Conservation (phyloP, 2,113 vertebrate genomes). For the Mystacornis crossleyi region DNA sequence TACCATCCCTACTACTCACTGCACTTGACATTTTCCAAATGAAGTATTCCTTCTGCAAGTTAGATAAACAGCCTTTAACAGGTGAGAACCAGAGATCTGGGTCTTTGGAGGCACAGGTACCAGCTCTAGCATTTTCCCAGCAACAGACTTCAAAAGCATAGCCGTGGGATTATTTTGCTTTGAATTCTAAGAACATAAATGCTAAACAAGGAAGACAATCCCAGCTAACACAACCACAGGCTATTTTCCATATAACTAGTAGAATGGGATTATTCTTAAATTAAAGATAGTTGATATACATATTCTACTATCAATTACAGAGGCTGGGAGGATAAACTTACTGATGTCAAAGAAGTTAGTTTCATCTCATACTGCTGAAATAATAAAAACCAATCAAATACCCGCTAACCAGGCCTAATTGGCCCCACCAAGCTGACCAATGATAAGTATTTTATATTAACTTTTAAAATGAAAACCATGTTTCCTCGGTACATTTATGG, state of each 20-base stretch:
- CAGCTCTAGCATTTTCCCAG: neutral
- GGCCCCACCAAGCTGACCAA: neutral
- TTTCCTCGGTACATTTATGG: neutral
- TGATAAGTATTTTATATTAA: neutral
- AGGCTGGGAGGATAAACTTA: neutral
- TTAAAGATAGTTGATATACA: neutral
- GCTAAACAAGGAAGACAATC: neutral
- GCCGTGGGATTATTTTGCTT: neutral
- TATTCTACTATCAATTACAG: neutral
- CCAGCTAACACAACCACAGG: neutral
- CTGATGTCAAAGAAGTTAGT: neutral
- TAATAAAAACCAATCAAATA: neutral
- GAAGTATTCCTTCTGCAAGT: neutral
- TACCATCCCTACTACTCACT: neutral
- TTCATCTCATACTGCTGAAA: neutral
- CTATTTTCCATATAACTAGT: neutral
- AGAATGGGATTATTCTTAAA: neutral
- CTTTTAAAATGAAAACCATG: accelerated
- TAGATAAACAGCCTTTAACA: neutral
- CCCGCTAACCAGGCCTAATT: neutral
- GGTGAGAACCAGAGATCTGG: neutral
- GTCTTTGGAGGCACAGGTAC: neutral
- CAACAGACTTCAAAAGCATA: neutral
- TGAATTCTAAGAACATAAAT: neutral
- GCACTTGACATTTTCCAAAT: neutral